Evolutionary conservation across 2,113 vertebrate genomes (phyloP), one percentile per base, ranked within the genome.

Genomic region (Phoenicopterus ruber): DNA sequence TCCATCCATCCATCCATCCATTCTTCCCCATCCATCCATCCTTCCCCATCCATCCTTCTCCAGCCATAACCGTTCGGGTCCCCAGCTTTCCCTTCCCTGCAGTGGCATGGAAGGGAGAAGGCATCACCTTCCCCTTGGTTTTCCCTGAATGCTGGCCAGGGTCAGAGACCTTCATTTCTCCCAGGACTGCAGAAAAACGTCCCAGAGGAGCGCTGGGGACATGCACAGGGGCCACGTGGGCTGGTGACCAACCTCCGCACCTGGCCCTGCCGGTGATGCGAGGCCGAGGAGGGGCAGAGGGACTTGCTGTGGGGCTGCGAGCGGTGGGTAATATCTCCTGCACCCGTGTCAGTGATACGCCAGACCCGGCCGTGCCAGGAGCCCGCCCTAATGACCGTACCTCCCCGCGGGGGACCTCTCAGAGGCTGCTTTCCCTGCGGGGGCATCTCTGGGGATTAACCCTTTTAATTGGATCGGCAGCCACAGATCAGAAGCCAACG

Each of bases 391-490:
- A 7, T 5, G 57, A 52, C 79, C 69, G 2, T 24, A 24, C 26
- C 18, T 44, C 82, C 50, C 82, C 0, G 0, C 3, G 1, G 82
- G 94, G 58, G 32, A 49, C 57, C 44, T 65, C 50, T 65, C 28
- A 29, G 49, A 20, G 46, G 59, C 69, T 15, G 38, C 67, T 72
- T 61, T 67, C 65, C 55, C 88, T 1, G 2, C 2, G 3, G 74
- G 86, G 88, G 28, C 55, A 2, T 18, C 54, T 47, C 9, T 77
- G 7, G 70, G 86, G 90, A 95, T 94, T 94, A 91, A 63, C 87
- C 61, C 74, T 36, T 44, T 18, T 94, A 94, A 97, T 96, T 12
- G 94, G 94, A 88, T 96, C 87, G 38, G 84, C 84, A 69, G 77
- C 52, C 66, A 4, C 14, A 1, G 81, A n/a, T 34, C 95, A 87